A percentile compares a stretch with the other conserved stretches of the same genome.
phyloP scores from a whole-genome alignment of 2,888 invertebrate species.

The Acholoe squamosa region DNA sequence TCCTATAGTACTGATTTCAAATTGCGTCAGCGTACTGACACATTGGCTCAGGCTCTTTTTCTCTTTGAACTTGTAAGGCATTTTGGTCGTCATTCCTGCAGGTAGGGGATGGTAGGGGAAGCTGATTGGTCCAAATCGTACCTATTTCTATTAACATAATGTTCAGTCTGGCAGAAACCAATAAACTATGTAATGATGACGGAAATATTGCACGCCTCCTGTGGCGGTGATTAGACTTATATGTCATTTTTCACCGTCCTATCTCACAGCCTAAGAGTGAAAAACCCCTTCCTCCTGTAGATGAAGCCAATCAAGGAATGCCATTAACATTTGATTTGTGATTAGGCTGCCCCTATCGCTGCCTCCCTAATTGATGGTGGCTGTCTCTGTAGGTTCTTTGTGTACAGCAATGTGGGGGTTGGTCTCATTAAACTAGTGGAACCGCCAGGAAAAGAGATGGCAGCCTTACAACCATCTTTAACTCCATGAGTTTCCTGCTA shows the following conservation, averaged over 20 bases:
- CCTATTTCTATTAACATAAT: neutral
- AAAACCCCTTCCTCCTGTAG: neutral
- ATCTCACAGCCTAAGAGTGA: neutral
- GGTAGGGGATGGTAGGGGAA: neutral
- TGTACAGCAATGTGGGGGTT: too few species aligned
- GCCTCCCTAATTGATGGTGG: neutral
- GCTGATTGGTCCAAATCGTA: neutral
- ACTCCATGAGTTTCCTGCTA: too few species aligned
- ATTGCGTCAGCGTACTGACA: too few species aligned
- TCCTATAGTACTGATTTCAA: too few species aligned
- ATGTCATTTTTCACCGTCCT: neutral
- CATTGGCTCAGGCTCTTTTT: neutral
- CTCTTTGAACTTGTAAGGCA: neutral
- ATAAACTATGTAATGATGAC: neutral
- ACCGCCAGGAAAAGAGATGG: too few species aligned
- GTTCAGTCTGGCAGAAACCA: neutral
- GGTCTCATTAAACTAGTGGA: too few species aligned
- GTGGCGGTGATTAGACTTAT: neutral
- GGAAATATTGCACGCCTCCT: neutral
- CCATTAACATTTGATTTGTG: neutral
- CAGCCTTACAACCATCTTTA: too few species aligned
- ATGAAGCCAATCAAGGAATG: slow-evolving; percentile 7
- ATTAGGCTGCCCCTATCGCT: neutral
- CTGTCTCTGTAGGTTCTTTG: neutral
- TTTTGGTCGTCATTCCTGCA: neutral